Evolutionary conservation across 1,140 invertebrate species (phyloP), one percentile per base, ranked within the genome.

Genomic region (Sinella curviseta): DNA sequence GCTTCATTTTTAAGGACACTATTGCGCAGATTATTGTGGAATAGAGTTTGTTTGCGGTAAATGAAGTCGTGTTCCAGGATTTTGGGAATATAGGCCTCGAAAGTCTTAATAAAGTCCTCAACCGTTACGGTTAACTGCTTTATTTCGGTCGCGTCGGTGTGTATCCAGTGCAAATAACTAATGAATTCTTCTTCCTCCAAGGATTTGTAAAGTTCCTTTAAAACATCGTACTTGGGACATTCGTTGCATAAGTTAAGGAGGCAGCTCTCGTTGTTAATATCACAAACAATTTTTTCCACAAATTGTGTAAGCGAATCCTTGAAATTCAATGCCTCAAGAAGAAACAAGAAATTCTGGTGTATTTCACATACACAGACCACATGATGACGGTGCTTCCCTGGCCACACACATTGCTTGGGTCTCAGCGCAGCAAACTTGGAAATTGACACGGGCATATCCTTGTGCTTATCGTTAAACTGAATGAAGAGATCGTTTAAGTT

Each of bases 401-500:
- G 70, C 70, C 70, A 74, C 8, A 12, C 16, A 26, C 70, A 74
- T 30, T 74, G 70, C 70, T 31, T 31, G 8, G 70, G 70, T 74
- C 30, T 74, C 12, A 74, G 70, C 70, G 4, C 12, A 20, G 30
- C 30, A 74, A 74, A 74, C 34, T 74, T 74, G 8, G 70, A 28
- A 3, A 31, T 17, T 2, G 12, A 12, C 12, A 74, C 26, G 12
- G 12, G 12, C 2, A 2, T 8, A 31, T 74, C 70, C 3, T 3
- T 12, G 26, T 74, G 4, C 8, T 8, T 30, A 4, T 31, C 8
- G 2, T 28, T 31, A 26, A 31, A 74, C 30, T 31, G 4, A 4
- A 20, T 12, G 24, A 28, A 74, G 14, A 31, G 12, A 36, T 74
- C 70, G 8, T 36, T 36, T 14, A 31, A 16, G 70, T 31, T 74